Percentiles rank a stretch among this genome's conserved stretches.
Conservation (phyloP, 1,140 invertebrate genomes). For the Drosophila equinoxialis region DNA sequence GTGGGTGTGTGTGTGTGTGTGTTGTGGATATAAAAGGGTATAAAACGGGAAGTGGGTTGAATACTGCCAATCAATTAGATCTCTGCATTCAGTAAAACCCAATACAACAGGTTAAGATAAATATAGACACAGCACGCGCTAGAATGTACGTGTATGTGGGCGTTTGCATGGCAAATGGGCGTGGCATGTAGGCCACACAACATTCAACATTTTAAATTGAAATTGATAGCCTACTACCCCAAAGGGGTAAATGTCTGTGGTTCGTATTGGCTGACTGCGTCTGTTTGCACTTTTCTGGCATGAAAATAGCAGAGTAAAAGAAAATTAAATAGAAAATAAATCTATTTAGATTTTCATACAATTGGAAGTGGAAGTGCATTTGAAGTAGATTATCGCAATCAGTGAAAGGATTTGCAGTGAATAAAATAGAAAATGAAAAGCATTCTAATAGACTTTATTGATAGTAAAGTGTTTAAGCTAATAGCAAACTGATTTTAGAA, state of each 20-base stretch:
- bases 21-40: background rate
- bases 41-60: constrained; percentile 8
- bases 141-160: background rate
- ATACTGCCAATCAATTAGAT: constrained; percentile 73
- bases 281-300: constrained; percentile 31
- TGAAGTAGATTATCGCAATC: constrained; percentile 6
- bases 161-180: constrained; percentile 12
- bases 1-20: background rate
- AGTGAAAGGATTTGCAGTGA: background rate
- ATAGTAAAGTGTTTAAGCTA: too few relatives aligned
- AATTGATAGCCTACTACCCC: constrained; percentile 64
- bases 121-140: constrained; percentile 28
- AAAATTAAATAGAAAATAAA: constrained; percentile 63
- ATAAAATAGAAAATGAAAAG: background rate
- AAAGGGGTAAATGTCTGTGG: constrained; percentile 38
- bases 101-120: constrained; percentile 63
- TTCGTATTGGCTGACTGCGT: constrained; percentile 49
- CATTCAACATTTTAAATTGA: constrained; percentile 72
- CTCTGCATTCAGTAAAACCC: constrained; percentile 40
- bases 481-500: too few relatives aligned
- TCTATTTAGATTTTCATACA: constrained; percentile 44
- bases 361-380: constrained; percentile 17
- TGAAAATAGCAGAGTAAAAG: constrained; percentile 29
- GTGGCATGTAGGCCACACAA: constrained; percentile 59
- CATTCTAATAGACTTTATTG: too few relatives aligned